Percentiles rank a stretch among this genome's conserved stretches.
These are phyloP conservation scores for Brassicogethes aeneus DNA, from an alignment of 2,888 invertebrate genomes.

Conservation along the genomic window DNA sequence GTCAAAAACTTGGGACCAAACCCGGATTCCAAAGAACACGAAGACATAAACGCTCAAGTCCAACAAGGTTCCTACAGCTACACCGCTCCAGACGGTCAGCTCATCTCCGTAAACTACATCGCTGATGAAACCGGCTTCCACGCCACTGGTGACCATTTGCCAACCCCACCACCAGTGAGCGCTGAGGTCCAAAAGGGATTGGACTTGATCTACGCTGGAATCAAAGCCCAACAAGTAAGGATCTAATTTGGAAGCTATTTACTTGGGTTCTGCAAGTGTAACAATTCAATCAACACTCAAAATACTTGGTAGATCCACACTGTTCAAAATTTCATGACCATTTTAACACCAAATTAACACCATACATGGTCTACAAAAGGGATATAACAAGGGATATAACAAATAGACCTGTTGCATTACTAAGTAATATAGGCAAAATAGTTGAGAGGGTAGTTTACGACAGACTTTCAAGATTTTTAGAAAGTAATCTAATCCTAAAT, in stretches of 20 bases:
- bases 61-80: constrained; percentile 73
- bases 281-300: not conserved
- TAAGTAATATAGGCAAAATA: too few relatives aligned
- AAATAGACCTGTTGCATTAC: too few relatives aligned
- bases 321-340: too few relatives aligned
- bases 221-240: constrained; percentile 53
- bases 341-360: too few relatives aligned
- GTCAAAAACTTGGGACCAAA: constrained; percentile 50
- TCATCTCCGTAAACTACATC: constrained; percentile 67
- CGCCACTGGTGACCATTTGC: constrained; percentile 71
- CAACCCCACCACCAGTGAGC: constrained; percentile 75
- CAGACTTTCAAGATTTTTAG: too few relatives aligned
- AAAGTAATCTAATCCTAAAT: too few relatives aligned
- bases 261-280: too few relatives aligned
- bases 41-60: constrained; percentile 58
- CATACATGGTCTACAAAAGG: too few relatives aligned
- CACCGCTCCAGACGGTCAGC: constrained; percentile 68
- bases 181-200: constrained; percentile 80
- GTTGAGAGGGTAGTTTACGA: too few relatives aligned
- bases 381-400: too few relatives aligned
- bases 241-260: too few relatives aligned
- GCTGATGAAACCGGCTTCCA: constrained; percentile 79
- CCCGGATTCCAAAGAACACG: constrained; percentile 43
- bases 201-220: constrained; percentile 79
- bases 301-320: too few relatives aligned